Conservation (phyloP, 2,888 invertebrate genomes). For the Scaptomyza flava region DNA sequence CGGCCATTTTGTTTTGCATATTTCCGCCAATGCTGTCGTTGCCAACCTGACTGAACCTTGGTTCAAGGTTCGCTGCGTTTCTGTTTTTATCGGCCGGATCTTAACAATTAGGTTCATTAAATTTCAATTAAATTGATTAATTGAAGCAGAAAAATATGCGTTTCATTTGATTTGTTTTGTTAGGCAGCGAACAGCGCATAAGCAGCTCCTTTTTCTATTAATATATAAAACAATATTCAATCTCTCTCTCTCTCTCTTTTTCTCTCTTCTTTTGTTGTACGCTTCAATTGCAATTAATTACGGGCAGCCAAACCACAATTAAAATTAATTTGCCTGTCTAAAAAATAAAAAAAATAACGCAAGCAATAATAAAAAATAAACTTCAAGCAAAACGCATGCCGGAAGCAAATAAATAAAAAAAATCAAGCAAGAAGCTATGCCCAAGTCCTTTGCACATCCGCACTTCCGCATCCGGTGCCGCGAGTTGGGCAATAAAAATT, state of each 20-base stretch:
- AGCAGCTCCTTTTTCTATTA: neutral
- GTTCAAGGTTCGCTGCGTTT: constrained; percentile 45
- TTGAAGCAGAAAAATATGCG: constrained; percentile 79
- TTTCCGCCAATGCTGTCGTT: constrained; percentile 27
- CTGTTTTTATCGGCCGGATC: constrained; percentile 32
- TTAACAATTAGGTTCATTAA: constrained; percentile 77
- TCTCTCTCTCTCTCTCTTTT: neutral
- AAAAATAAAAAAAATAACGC: constrained; percentile 47
- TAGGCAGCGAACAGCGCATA: constrained; percentile 33
- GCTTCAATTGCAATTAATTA: constrained; percentile 74
- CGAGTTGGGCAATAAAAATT: constrained; percentile 74
- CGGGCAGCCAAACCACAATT: constrained; percentile 75
- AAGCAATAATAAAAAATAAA: neutral
- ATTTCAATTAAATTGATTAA: constrained; percentile 79
- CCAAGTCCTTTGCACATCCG: constrained; percentile 39
- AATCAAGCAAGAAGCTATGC: constrained; percentile 35
- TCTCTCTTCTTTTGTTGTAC: constrained; percentile 18
- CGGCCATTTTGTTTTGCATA: constrained; percentile 62
- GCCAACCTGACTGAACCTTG: constrained; percentile 44
- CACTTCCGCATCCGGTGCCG: constrained; percentile 32
- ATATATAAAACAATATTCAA: neutral
- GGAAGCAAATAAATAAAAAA: constrained; percentile 6
- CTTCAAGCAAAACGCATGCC: constrained; percentile 14
- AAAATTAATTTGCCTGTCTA: constrained; percentile 78
- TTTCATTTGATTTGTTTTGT: constrained; percentile 78